Conservation (phyloP, 2,113 vertebrate species). For the Actinemys pallida region DNA sequence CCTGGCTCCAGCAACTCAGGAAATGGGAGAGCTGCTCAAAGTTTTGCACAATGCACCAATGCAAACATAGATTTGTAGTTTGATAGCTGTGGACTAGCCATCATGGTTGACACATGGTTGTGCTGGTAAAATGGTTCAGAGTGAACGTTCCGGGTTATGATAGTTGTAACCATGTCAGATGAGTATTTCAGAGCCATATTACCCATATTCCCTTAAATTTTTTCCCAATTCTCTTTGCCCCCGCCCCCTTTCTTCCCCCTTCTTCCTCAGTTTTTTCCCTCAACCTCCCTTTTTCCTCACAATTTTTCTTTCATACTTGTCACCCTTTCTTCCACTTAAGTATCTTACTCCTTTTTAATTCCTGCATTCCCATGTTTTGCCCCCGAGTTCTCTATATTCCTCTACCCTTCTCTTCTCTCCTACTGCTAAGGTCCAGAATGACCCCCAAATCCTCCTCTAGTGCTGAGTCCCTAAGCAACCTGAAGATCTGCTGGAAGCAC, state of each 20-base stretch:
- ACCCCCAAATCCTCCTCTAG: background rate
- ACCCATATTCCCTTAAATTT: no score
- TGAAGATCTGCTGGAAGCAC: background rate
- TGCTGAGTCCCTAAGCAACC: background rate
- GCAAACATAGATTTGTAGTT: background rate
- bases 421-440: background rate
- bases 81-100: background rate
- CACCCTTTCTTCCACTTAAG: background rate
- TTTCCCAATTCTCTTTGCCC: background rate
- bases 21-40: background rate
- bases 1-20: background rate
- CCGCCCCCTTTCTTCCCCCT: background rate
- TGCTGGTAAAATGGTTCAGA: background rate
- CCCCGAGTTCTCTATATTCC: no score
- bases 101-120: background rate
- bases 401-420: no score
- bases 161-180: background rate
- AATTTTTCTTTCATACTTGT: background rate
- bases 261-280: background rate
- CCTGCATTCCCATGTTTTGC: no score
- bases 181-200: background rate
- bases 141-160: background rate
- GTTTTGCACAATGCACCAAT: background rate
- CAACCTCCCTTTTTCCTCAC: background rate
- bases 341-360: no score